Base-by-base conservation (phyloP, 2,888 invertebrate genomes). In the Adela reaumurella region DNA sequence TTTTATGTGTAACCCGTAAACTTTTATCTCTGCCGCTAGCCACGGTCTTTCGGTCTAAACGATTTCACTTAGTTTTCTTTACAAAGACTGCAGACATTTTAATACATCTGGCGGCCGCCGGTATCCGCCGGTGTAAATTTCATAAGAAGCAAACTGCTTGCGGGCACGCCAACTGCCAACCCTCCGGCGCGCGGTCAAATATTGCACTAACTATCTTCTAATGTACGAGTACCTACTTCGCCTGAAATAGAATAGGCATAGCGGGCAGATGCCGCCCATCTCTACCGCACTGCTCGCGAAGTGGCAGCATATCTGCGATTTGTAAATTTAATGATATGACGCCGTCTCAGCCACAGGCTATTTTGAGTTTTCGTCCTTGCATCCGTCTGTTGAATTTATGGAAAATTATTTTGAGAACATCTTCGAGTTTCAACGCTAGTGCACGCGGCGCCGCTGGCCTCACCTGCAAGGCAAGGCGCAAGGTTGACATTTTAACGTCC, bases 1-100 rank as follows among this genome's bases (percentile, higher is more conserved):
- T 73, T 77, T 76, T 74, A 76, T 74, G 74, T 77, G 73, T 74
- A 72, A 71, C 68, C 68, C 73, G 70, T 78, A 76, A 78, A 78
- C 67, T 78, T 78, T 78, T 78, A 78, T 78, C 74, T 72, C 60
- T 65, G 57, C 60, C 59, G 60, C 58, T 64, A 66, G 60, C 59
- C 64, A 63, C 45, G 47, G 64, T 67, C 62, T 64, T 64, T 61
- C 58, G 60, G 56, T 65, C 63, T 67, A 67, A 70, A 67, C 66
- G 68, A 62, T 69, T 61, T 62, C 68, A 67, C 67, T 70, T 69
- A 70, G 71, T 73, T 72, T 69, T 64, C 64, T 62, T 61, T 62
- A 74, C 74, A 74, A 76, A 71, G 69, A 72, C 69, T 66, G 66
- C 68, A 70, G 73, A 74, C 71, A 69, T 72, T 74, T 72, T 74